phyloP scores from a whole-genome alignment of 2,888 invertebrate genomes.

The Habroteleia sp. region DNA sequence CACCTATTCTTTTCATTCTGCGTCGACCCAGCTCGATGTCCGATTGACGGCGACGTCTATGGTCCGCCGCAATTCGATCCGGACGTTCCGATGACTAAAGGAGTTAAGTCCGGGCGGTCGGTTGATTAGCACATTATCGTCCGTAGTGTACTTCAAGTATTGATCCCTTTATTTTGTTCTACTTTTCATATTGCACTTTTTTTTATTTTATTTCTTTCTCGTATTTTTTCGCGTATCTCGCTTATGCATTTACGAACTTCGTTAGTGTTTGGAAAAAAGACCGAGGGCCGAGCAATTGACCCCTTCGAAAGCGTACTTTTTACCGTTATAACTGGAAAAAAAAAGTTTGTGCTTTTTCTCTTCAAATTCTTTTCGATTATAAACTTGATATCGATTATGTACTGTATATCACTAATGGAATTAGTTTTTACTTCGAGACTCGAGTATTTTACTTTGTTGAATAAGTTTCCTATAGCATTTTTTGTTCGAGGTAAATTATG shows the following conservation, averaged over 20 bases:
- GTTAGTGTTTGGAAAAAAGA: constrained; percentile 32
- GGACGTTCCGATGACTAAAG: constrained; percentile 55
- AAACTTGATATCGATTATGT: constrained; percentile 37
- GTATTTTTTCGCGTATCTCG: constrained; percentile 26
- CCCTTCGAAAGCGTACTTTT: constrained; percentile 31
- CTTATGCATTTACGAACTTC: constrained; percentile 31
- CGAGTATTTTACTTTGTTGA: constrained; percentile 24
- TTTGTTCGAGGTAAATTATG: constrained; percentile 15
- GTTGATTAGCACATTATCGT: constrained; percentile 61
- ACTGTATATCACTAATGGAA: constrained; percentile 25
- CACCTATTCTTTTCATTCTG: constrained; percentile 48
- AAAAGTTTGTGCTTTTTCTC: constrained; percentile 26
- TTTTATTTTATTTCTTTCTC: constrained; percentile 18
- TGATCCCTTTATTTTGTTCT: constrained; percentile 45
- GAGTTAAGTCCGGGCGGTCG: constrained; percentile 50
- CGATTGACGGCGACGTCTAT: constrained; percentile 50
- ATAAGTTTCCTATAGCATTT: constrained; percentile 13
- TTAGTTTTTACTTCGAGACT: constrained; percentile 41
- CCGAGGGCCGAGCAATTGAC: constrained; percentile 19
- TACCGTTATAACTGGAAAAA: constrained; percentile 22
- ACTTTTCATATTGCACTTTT: constrained; percentile 30
- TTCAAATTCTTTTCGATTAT: constrained; percentile 40
- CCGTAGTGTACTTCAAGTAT: constrained; percentile 42
- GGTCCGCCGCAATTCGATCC: constrained; percentile 60
- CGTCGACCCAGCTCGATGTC: constrained; percentile 52